Evolutionary conservation across 2,888 invertebrate genomes (phyloP).

Genomic region (Drosophila paranaensis): DNA sequence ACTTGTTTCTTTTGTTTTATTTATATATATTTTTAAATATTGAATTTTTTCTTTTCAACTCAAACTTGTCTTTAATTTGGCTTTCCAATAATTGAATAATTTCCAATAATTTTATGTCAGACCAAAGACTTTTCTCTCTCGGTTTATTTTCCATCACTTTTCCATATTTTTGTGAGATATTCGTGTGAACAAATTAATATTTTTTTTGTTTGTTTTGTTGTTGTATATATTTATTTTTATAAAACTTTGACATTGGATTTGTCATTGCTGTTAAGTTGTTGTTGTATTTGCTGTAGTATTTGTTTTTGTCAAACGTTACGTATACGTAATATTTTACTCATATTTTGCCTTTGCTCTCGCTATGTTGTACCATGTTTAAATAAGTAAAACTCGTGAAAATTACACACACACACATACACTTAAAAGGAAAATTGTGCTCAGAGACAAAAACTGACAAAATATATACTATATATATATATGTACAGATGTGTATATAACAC

Average conservation of each 20-base stretch:
- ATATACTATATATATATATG: not conserved
- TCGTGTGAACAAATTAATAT: constrained; percentile 1
- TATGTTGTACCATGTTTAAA: constrained; percentile 33
- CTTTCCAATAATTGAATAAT: too few species aligned
- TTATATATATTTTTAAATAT: too few species aligned
- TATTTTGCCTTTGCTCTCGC: constrained; percentile 6
- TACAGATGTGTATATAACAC: too few species aligned
- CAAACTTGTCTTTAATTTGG: too few species aligned
- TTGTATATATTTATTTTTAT: constrained; percentile 77
- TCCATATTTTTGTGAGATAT: constrained; percentile 4
- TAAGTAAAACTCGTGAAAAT: constrained; percentile 25
- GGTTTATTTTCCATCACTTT: not conserved
- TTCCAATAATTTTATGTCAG: not conserved
- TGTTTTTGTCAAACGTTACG: constrained; percentile 49
- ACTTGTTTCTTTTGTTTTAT: too few species aligned
- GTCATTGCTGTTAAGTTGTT: constrained; percentile 72
- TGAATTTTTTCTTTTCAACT: too few species aligned
- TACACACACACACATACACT: constrained; percentile 14
- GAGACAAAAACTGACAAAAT: not conserved
- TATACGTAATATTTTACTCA: constrained; percentile 68
- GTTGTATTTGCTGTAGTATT: constrained; percentile 18
- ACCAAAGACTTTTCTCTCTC: not conserved
- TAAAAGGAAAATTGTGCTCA: constrained; percentile 34
- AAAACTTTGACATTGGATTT: constrained; percentile 82
- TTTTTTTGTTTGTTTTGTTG: constrained; percentile 21